Percentiles rank a stretch among this genome's conserved stretches.
These are phyloP conservation scores for Chrysodeixis includens DNA, from an alignment of 2,888 invertebrate genomes.

Conservation along the genomic window DNA sequence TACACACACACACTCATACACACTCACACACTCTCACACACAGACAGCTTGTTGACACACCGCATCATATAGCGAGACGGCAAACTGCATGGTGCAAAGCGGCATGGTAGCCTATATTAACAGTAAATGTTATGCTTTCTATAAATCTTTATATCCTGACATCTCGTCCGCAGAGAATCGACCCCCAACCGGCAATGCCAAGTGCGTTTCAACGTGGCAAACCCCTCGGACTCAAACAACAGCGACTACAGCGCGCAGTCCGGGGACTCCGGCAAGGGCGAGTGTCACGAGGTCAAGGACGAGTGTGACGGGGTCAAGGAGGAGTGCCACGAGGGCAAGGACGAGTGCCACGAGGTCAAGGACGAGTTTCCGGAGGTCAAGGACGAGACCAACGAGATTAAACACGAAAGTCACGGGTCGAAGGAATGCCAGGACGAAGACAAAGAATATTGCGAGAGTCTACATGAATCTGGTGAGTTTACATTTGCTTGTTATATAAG, in stretches of 20 bases:
- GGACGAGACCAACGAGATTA: too few relatives aligned
- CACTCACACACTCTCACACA: too few relatives aligned
- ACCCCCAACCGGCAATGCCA: slow-evolving; percentile 65
- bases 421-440: slow-evolving; percentile 16
- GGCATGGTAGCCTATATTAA: too few relatives aligned
- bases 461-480: not conserved
- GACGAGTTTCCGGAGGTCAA: too few relatives aligned
- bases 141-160: too few relatives aligned
- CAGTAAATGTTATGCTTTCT: too few relatives aligned
- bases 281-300: slow-evolving; percentile 41
- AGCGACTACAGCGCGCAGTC: slow-evolving; percentile 75
- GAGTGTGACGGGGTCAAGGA: slow-evolving; percentile 14
- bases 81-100: too few relatives aligned
- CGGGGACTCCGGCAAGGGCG: slow-evolving; percentile 55
- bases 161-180: slow-evolving; percentile 64
- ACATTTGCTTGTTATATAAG: not conserved
- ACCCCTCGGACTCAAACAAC: slow-evolving; percentile 74
- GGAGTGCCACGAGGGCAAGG: slow-evolving; percentile 23
- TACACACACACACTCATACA: too few relatives aligned
- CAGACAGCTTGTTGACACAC: too few relatives aligned
- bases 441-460: slow-evolving; percentile 30
- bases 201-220: slow-evolving; percentile 75
- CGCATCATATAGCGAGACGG: too few relatives aligned
- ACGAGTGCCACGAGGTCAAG: not conserved
- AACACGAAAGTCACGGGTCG: too few relatives aligned